phyloP scores from a whole-genome alignment of 2,888 invertebrate genomes.

The Xanthorhoe designata region DNA sequence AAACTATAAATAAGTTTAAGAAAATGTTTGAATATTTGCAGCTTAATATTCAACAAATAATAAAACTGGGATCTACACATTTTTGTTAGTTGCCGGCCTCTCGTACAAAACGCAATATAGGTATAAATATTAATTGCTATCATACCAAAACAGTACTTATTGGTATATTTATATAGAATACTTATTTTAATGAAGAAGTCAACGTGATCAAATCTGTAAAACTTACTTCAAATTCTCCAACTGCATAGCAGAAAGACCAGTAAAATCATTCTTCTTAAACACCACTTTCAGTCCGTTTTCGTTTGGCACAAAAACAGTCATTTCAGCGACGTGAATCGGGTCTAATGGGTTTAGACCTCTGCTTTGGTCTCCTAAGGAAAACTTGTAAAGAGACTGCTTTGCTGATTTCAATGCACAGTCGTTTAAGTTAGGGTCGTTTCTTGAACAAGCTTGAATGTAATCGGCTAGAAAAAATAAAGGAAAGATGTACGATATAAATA shows the following conservation, averaged over 20 bases:
- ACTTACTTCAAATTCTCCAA: slow-evolving; percentile 61
- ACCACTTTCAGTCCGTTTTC: slow-evolving; percentile 65
- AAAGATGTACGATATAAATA: too few relatives aligned
- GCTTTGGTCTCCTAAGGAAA: slow-evolving; percentile 60
- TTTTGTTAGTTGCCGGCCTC: too few relatives aligned
- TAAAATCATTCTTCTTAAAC: slow-evolving; percentile 67
- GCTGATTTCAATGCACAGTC: slow-evolving; percentile 67
- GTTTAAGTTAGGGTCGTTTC: slow-evolving; percentile 68
- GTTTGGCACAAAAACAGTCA: slow-evolving; percentile 66
- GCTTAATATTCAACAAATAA: too few relatives aligned
- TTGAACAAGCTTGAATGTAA: slow-evolving; percentile 64
- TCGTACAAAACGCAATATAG: too few relatives aligned
- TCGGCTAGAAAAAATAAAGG: slow-evolving; percentile 53
- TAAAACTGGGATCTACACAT: too few relatives aligned
- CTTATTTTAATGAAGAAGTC: too few relatives aligned
- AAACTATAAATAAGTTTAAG: too few relatives aligned
- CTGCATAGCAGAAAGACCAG: slow-evolving; percentile 62
- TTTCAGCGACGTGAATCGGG: slow-evolving; percentile 63
- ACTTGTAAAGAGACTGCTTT: slow-evolving; percentile 59
- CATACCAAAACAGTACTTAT: too few relatives aligned
- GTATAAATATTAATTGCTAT: too few relatives aligned
- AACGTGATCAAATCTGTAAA: too few relatives aligned
- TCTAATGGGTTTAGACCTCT: slow-evolving; percentile 62
- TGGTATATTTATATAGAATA: too few relatives aligned
- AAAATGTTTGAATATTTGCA: too few relatives aligned